These are phyloP conservation scores for Chaetodon trifasciatus DNA, from an alignment of 2,797 vertebrate species.

Conservation along the genomic window DNA sequence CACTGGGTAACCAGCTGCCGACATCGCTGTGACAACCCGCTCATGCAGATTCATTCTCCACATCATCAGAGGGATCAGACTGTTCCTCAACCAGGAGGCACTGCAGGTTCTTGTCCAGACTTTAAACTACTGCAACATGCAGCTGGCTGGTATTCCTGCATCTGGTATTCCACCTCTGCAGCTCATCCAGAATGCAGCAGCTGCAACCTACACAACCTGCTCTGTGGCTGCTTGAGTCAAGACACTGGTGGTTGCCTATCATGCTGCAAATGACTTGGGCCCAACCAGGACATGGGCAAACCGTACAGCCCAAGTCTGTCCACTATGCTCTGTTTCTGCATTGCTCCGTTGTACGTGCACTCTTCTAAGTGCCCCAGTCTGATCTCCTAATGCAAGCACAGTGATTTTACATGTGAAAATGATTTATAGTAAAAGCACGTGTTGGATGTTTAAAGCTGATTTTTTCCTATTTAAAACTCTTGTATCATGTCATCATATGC, in stretches of 20 bases:
- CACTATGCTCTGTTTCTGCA: too few relatives aligned
- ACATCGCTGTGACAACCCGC: too few relatives aligned
- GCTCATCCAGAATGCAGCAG: neutral
- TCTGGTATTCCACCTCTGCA: neutral
- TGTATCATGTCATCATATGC: neutral
- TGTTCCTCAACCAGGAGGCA: neutral
- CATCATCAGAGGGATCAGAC: neutral
- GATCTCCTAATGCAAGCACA: neutral
- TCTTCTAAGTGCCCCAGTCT: too few relatives aligned
- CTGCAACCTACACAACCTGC: neutral
- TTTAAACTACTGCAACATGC: neutral
- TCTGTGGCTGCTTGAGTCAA: neutral
- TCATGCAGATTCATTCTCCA: neutral
- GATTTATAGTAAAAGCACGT: neutral
- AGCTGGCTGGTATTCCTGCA: neutral
- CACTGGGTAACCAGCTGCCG: neutral
- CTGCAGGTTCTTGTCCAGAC: too few relatives aligned
- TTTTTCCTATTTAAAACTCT: neutral
- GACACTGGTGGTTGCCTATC: too few relatives aligned
- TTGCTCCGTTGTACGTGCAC: too few relatives aligned
- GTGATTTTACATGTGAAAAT: neutral
- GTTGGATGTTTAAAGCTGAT: neutral
- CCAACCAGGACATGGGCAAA: too few relatives aligned
- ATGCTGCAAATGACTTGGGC: neutral
- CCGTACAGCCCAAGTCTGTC: too few relatives aligned